Conservation (phyloP, 1,140 invertebrate genomes). For the Drosophila equinoxialis region DNA sequence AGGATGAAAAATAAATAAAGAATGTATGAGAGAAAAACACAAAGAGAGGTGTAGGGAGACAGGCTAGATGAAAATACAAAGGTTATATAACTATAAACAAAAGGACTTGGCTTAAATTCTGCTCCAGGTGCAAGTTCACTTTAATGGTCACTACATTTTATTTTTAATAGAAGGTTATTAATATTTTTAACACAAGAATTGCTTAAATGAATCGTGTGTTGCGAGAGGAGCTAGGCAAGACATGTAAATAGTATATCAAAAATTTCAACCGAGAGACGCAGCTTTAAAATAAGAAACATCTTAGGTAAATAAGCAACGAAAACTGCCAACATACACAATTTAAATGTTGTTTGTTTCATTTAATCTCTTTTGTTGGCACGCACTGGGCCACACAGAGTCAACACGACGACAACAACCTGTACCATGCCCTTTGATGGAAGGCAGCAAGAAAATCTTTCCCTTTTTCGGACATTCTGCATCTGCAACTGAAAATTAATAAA, state of each 20-base stretch:
- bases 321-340: not conserved
- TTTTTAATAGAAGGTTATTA: not conserved
- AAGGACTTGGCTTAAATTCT: not conserved
- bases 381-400: constrained; percentile 1
- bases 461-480: constrained; percentile 13
- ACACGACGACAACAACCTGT: not conserved
- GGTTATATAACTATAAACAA: not conserved
- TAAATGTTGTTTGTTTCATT: not conserved
- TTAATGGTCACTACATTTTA: not conserved
- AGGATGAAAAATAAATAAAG: constrained; percentile 22
- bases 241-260: too few relatives aligned
- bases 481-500: constrained; percentile 13
- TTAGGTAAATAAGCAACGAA: not conserved
- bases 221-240: too few relatives aligned
- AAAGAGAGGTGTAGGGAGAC: not conserved
- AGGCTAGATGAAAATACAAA: not conserved
- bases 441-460: not conserved
- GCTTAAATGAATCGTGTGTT: too few relatives aligned
- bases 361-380: constrained; percentile 6
- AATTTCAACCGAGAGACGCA: too few relatives aligned
- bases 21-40: not conserved
- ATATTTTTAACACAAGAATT: not conserved
- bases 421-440: constrained; percentile 4
- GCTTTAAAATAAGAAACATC: not conserved
- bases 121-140: not conserved